A percentile compares a stretch with the other conserved stretches of the same genome.
phyloP scores from a whole-genome alignment of 1,140 invertebrate genomes.

The Vanessa tameamea region DNA sequence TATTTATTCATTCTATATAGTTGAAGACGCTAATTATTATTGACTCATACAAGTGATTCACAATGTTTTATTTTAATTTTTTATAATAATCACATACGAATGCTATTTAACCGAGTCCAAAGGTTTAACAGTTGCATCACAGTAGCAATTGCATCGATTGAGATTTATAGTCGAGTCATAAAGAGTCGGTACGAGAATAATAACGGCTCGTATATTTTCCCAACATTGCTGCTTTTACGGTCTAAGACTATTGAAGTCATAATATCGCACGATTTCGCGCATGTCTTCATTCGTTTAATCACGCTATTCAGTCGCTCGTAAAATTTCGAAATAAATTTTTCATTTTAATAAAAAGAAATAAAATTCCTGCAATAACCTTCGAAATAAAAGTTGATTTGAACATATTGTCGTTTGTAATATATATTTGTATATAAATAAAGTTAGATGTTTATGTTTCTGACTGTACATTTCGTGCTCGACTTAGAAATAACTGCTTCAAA shows the following conservation, averaged over 20 bases:
- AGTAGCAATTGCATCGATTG: slow-evolving; percentile 41
- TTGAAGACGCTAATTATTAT: too few species aligned
- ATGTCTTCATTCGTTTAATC: slow-evolving; percentile 35
- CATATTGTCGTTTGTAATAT: neutral
- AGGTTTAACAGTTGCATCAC: slow-evolving; percentile 13
- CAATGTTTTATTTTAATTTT: neutral
- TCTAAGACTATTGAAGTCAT: slow-evolving; percentile 28
- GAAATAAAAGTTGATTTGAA: neutral
- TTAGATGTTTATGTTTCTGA: neutral
- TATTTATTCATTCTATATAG: neutral
- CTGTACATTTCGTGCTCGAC: slow-evolving; percentile 15
- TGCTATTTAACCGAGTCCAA: neutral
- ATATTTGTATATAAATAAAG: neutral
- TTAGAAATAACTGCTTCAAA: slow-evolving; percentile 27
- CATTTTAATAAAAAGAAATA: slow-evolving; percentile 7
- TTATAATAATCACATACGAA: neutral
- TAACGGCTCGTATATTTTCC: slow-evolving; percentile 38
- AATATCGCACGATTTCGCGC: slow-evolving; percentile 20
- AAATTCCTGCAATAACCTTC: neutral
- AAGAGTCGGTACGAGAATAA: slow-evolving; percentile 38
- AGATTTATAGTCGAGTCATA: slow-evolving; percentile 40
- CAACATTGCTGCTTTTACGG: slow-evolving; percentile 33
- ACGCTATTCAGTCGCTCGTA: neutral
- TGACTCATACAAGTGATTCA: too few species aligned
- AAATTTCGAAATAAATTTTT: slow-evolving; percentile 3